Base-by-base conservation (phyloP, 1,140 invertebrate species). In the Tribolium madens region DNA sequence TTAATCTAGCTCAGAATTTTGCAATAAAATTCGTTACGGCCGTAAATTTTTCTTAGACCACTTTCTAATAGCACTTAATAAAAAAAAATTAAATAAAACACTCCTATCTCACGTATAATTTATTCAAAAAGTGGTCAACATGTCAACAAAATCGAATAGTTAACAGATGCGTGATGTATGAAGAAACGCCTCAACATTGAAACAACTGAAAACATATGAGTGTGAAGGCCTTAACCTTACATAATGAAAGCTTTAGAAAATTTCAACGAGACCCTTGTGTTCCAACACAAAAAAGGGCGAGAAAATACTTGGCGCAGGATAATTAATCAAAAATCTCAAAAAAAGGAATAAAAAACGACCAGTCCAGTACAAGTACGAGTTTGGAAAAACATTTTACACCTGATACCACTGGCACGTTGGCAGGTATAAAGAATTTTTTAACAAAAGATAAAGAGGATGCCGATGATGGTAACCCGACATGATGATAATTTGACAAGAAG, bases 401-500 rank as follows among this genome's bases (percentile, higher is more conserved):
- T 79, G 78, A 76, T 75, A 69, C 71, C 71, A 10, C 48, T 42
- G 75, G 77, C 78, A 79, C 76, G 78, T 79, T 42, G 75, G 77
- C 78, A 79, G 78, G 78, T 79, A 79, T 60, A 76, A 77, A 77
- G 72, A 73, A 76, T 48, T 72, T 14, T 48, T 47, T 48, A 64
- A 77, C 74, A 77, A 77, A 79, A 72, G 78, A 73, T 77, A 57
- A 5, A 26, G 77, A 79, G 76, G 73, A 48, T 79, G 57, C 76
- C 50, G 78, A 77, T 79, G 78, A 80, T 78, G 76, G 76, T 74
- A 72, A 73, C 48, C 71, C 47, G 76, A 80, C 79, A 76, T 46
- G 60, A 81, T 76, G 79, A 81, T 82, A 80, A 81, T 78, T 80
- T 82, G 81, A 83, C 80, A 83, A 82, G 78, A 80, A 76, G 76